A percentile compares a stretch with the other conserved stretches of the same genome.
These are phyloP conservation scores for Xenops minutus DNA, from an alignment of 2,797 vertebrate genomes.

Conservation along the genomic window DNA sequence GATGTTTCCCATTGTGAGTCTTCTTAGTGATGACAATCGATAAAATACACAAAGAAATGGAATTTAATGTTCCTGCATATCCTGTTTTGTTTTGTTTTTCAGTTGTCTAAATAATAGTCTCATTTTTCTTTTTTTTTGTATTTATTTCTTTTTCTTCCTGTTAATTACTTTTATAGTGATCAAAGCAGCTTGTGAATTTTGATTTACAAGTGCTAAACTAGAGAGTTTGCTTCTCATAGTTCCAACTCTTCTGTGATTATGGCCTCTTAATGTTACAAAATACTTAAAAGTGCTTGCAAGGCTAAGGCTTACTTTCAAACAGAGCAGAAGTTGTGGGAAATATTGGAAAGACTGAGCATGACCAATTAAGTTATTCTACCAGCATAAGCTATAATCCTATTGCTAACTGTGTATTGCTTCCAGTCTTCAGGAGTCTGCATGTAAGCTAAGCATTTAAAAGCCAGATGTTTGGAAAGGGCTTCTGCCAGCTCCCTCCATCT, in stretches of 20 bases:
- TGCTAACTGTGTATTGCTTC: not conserved
- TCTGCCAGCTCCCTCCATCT: not conserved
- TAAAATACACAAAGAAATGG: not conserved
- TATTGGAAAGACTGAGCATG: not conserved
- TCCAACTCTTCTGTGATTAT: not conserved
- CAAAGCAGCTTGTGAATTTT: not conserved
- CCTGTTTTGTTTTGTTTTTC: not conserved
- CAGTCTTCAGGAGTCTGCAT: not conserved
- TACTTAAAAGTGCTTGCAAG: not conserved
- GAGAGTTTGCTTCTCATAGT: not conserved
- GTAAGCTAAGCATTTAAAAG: not conserved
- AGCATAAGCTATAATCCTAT: not conserved
- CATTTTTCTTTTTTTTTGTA: not conserved
- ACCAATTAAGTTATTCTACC: not conserved
- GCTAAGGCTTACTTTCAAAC: not conserved
- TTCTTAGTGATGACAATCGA: not conserved
- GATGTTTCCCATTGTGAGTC: not conserved
- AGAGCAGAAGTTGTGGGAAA: not conserved
- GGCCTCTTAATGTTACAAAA: not conserved
- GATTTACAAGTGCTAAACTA: not conserved
- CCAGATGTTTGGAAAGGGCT: not conserved
- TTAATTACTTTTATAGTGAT: constrained; percentile 16
- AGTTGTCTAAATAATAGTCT: not conserved
- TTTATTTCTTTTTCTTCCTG: not conserved
- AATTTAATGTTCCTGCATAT: not conserved